phyloP scores from a whole-genome alignment of 2,113 vertebrate genomes.

The Leucopsar rothschildi region DNA sequence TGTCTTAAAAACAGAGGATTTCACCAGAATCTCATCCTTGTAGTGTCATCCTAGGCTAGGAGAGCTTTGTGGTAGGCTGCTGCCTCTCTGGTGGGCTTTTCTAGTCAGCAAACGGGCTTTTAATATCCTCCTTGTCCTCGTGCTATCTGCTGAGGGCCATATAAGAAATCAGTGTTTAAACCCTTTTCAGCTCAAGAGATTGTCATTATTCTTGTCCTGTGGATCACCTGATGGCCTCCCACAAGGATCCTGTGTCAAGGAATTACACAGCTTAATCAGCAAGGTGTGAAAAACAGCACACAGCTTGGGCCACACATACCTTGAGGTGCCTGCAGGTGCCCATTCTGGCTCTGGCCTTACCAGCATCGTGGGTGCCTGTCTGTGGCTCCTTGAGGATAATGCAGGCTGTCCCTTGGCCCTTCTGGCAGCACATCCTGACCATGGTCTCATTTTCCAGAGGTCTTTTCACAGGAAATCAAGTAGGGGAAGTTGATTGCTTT shows the following conservation, averaged over 20 bases:
- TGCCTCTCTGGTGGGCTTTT: neutral
- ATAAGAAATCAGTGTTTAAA: neutral
- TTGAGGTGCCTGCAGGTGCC: neutral
- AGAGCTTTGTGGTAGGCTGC: neutral
- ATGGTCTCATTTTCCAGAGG: neutral
- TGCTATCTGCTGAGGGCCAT: neutral
- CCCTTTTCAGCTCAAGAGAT: neutral
- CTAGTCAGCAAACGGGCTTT: neutral
- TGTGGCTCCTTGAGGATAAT: neutral
- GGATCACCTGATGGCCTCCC: neutral
- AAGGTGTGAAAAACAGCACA: neutral
- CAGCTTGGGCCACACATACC: neutral
- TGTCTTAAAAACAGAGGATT: neutral
- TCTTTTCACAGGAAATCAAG: neutral
- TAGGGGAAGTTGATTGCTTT: neutral
- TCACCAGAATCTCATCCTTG: neutral
- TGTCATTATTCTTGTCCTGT: neutral
- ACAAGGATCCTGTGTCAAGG: neutral
- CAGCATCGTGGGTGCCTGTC: fast-evolving
- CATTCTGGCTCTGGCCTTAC: neutral
- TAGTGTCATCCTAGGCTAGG: neutral
- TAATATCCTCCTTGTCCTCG: neutral
- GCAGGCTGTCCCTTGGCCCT: neutral
- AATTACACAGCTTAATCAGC: neutral
- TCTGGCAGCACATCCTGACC: neutral